Percentiles rank a stretch among this genome's conserved stretches.
Conservation (phyloP, 2,797 vertebrate species). For the Crax fasciolata region DNA sequence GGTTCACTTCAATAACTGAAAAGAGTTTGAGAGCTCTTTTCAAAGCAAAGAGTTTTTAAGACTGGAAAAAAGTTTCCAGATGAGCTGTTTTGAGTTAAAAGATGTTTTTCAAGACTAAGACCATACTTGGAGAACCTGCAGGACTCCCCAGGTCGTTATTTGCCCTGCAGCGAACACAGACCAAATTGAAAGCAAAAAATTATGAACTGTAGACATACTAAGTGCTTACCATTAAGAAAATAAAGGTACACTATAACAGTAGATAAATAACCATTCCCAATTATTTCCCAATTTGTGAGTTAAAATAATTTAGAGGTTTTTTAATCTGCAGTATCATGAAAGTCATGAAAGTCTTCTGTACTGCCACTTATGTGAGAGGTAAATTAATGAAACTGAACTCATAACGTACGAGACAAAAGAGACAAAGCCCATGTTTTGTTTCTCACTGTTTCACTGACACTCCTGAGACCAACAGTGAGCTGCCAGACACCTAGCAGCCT, state of each 20-base stretch:
- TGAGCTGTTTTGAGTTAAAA: background rate
- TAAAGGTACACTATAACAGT: background rate
- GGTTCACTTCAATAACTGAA: background rate
- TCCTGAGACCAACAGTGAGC: background rate
- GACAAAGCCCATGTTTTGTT: background rate
- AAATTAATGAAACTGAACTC: background rate
- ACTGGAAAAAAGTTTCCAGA: background rate
- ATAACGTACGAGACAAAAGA: background rate
- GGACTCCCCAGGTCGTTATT: background rate
- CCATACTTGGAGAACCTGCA: background rate
- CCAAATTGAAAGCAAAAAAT: background rate
- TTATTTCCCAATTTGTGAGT: background rate
- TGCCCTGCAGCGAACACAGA: background rate
- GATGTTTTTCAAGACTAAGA: background rate
- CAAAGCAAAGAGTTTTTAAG: background rate
- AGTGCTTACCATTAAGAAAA: background rate
- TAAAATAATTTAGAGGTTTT: background rate
- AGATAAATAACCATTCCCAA: background rate
- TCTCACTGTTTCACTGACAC: background rate
- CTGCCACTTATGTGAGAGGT: background rate
- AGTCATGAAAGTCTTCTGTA: background rate
- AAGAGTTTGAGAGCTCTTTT: background rate
- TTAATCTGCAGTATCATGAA: background rate
- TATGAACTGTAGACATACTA: background rate
- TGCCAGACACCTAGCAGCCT: background rate